phyloP scores from a whole-genome alignment of 2,888 invertebrate genomes.

The Archips xylosteana region DNA sequence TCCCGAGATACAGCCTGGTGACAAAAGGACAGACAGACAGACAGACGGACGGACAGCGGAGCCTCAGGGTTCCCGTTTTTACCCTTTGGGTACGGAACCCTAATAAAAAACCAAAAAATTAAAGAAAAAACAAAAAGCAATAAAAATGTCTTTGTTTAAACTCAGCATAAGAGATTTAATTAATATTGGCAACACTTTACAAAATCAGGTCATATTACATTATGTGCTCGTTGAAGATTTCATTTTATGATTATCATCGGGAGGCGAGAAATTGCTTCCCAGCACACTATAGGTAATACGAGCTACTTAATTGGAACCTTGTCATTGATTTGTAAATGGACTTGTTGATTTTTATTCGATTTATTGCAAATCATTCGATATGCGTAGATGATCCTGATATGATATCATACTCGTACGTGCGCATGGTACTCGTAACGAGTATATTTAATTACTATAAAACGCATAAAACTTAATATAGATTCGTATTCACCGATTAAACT shows the following conservation, averaged over 20 bases:
- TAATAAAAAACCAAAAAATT: too few relatives aligned
- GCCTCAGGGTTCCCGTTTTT: too few relatives aligned
- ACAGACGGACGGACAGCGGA: too few relatives aligned
- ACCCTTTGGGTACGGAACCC: too few relatives aligned
- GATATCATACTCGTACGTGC: constrained; percentile 49
- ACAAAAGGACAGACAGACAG: too few relatives aligned
- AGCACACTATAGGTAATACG: constrained; percentile 62
- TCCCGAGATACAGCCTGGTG: too few relatives aligned
- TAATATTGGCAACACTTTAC: constrained; percentile 31
- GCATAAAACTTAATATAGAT: constrained; percentile 45
- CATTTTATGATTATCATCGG: constrained; percentile 73
- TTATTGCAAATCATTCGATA: constrained; percentile 60
- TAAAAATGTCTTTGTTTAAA: constrained; percentile 6
- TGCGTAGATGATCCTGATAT: constrained; percentile 60
- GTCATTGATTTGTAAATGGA: constrained; percentile 79
- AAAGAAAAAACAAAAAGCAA: not conserved
- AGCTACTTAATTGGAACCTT: constrained; percentile 75
- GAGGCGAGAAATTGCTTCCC: constrained; percentile 64
- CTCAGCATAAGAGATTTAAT: constrained; percentile 15
- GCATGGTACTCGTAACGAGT: constrained; percentile 40
- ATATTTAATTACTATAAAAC: constrained; percentile 39
- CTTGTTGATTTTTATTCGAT: constrained; percentile 71
- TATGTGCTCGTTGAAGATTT: constrained; percentile 63
- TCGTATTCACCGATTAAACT: constrained; percentile 48
- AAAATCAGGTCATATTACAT: constrained; percentile 28